Evolutionary conservation across 2,797 vertebrate genomes (phyloP), one percentile per base, ranked within the genome.

Genomic region (Notoglanidium macrostoma): DNA sequence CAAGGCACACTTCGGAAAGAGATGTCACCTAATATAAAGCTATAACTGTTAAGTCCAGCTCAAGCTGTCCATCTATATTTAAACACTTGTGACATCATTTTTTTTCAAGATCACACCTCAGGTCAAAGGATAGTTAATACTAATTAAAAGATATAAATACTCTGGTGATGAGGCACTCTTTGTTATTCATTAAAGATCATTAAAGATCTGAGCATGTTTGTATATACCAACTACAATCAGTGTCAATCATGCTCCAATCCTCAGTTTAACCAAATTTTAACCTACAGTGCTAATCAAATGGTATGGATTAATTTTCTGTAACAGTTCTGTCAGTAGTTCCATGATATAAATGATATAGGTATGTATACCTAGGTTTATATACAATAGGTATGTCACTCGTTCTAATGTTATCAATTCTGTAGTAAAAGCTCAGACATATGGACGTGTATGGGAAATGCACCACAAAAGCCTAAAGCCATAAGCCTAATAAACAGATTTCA

Each of bases 11-110:
- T 89, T 90, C 92, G 89, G 90, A 94, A 91, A 93, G 61, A 91
- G 55, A 91, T 89, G 93, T 94, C 90, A 92, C 90, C 86, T 92
- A 93, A 92, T 94, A 91, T 94, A 88, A 88, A 74, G 59, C 90
- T 84, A 94, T 90, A 87, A 87, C 90, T 87, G 82, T 78, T 90
- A 70, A 88, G 89, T 84, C 85, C 79, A 44, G 49, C 68, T 91
- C 86, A 65, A 32, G 91, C 83, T 65, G 59, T 84, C 73, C 81
- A 17, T 72, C 65, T 87, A 55, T 92, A 86, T 92, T 82, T 85
- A 87, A 91, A 89, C 85, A 84, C 26, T 14, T 32, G 67, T 57
- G 86, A 68, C 40, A 19, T 77, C 8, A 57, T 35, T 55, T 46
- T 76, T 72, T 59, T 78, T 78, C 35, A 84, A 51, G 17, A 67